These are phyloP conservation scores for Muscina levida DNA, from an alignment of 2,888 invertebrate genomes.

Conservation along the genomic window DNA sequence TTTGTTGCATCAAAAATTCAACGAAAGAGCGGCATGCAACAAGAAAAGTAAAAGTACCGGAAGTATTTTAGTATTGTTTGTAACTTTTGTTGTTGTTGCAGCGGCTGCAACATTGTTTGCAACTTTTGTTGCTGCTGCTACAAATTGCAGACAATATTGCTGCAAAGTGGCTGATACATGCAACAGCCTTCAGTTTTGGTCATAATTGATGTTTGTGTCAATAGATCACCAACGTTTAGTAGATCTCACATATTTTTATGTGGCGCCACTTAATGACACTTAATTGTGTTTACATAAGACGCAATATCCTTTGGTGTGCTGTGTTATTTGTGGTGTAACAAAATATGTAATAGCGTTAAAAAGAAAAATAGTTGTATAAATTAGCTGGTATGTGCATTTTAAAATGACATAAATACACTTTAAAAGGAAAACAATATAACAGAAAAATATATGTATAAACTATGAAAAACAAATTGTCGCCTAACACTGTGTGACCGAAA, in stretches of 20 bases:
- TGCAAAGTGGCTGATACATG: not conserved
- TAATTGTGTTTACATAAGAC: not conserved
- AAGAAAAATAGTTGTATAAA: too few species aligned
- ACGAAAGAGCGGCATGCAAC: conserved; percentile 25
- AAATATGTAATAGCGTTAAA: too few species aligned
- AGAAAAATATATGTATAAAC: too few species aligned
- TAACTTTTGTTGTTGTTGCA: not conserved
- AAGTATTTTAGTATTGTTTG: conserved; percentile 38
- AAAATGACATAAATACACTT: too few species aligned
- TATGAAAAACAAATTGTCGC: too few species aligned
- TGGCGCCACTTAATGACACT: conserved; percentile 54
- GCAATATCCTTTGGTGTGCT: conserved; percentile 6
- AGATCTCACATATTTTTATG: not conserved
- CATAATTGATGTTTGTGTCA: not conserved
- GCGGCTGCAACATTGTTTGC: not conserved
- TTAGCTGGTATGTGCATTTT: too few species aligned
- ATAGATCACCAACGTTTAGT: not conserved
- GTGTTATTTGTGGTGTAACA: not conserved
- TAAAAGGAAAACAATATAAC: too few species aligned
- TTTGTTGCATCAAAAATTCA: conserved; percentile 20
- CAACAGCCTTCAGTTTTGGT: not conserved
- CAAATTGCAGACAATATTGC: conserved; percentile 23
- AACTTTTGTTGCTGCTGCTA: not conserved
- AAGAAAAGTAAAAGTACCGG: conserved; percentile 64
- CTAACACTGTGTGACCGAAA: too few species aligned